Evolutionary conservation across 2,888 invertebrate species (phyloP), one percentile per base, ranked within the genome.

Genomic region (Cheilosia soror): DNA sequence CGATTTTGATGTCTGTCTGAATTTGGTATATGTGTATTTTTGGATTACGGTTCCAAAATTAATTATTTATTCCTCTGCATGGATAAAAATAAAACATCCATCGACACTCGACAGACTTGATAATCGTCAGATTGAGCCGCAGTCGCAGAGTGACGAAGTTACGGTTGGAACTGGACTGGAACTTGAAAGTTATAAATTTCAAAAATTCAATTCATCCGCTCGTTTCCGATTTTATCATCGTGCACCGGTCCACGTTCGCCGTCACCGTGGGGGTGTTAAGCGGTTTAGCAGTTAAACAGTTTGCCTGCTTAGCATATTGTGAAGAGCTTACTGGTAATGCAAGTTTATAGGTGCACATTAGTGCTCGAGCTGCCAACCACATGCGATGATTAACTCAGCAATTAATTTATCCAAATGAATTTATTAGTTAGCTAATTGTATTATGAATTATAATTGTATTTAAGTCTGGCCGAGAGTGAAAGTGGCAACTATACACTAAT

Each of bases 361-460:
- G 27, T 47, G 20, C 0, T 15, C 58, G 60, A 40, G 33, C 15
- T 27, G 31, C 25, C 29, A n/a, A 7, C 15, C 62, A 63, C 11
- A 47, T 15, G 33, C 9, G 37, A 58, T 66, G 53, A 60, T 66
- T 72, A 72, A 37, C 42, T 42, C 47, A 6, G 5, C 33, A 65
- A 75, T 76, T 57, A 78, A 78, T 73, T 73, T 51, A 73, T 57
- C 62, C 27, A 55, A 73, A 68, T 68, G 68, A 72, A 53, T 73
- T 78, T 69, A 78, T 83, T 73, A 62, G 51, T 68, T 78, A 29
- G 49, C 58, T 78, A 72, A 78, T 83, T 83, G 44, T 33, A 29
- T 73, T 78, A 42, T 78, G 62, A 72, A 66, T 78, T 66, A 33
- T 63, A n/a, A 49, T 62, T 53, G 33, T 11, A 13, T 13, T 42